Conservation (phyloP, 2,797 vertebrate species). For the Scomberomorus guttatus region DNA sequence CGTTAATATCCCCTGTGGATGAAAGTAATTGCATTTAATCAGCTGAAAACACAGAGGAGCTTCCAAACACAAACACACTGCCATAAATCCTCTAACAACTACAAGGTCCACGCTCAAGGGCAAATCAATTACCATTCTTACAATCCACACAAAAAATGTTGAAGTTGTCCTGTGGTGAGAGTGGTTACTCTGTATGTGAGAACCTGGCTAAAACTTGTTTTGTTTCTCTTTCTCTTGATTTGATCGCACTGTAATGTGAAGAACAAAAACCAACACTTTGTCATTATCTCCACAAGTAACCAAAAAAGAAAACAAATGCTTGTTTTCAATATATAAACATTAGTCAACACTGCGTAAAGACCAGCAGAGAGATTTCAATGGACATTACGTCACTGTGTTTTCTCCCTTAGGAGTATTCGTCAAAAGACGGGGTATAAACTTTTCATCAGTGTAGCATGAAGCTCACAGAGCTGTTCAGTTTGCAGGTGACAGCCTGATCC, state of each 20-base stretch:
- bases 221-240: constrained; percentile 29
- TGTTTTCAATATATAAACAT: background rate
- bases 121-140: constrained; percentile 80
- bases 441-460: constrained; percentile 50
- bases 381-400: background rate
- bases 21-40: constrained; percentile 78
- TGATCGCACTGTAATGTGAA: constrained; percentile 32
- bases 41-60: constrained; percentile 70
- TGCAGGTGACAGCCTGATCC: constrained; percentile 48
- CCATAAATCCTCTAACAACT: constrained; percentile 69
- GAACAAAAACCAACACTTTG: constrained; percentile 23
- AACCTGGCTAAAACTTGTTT: constrained; percentile 38
- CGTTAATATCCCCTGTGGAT: constrained; percentile 71
- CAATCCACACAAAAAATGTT: constrained; percentile 51
- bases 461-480: constrained; percentile 66
- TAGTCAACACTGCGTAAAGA: background rate
- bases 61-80: constrained; percentile 70
- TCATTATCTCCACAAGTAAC: constrained; percentile 16
- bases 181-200: constrained; percentile 9
- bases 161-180: constrained; percentile 56
- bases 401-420: constrained; percentile 15
- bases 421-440: constrained; percentile 11
- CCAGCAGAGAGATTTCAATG: constrained; percentile 31
- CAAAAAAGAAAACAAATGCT: constrained; percentile 13
- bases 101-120: constrained; percentile 64